Evolutionary conservation across 1,140 invertebrate species (phyloP), one percentile per base, ranked within the genome.

Genomic region (Drosophila seguyi): DNA sequence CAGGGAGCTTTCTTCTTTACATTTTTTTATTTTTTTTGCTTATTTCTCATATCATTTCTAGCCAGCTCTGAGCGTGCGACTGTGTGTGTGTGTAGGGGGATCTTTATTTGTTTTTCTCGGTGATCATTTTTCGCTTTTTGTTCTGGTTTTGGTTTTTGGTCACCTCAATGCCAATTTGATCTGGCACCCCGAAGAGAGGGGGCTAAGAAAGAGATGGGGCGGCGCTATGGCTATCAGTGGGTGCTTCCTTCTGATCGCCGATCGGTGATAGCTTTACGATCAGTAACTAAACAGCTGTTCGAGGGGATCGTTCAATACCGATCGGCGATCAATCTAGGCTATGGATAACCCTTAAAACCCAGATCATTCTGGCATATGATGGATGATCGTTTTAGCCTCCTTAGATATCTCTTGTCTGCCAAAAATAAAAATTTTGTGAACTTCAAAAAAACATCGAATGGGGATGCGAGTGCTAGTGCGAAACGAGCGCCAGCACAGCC

Each of bases 151-250:
- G 73, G 75, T 75, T 85, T 85, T 85, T 82, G 75, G 79, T 78
- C 79, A 75, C 55, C 84, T 88, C 85, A 88, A 88, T 88, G 85
- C 85, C 85, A 88, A 88, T 88, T 90, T 75, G 81, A 88, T 90
- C 74, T 88, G 66, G 59, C 77, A 84, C 60, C 63, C 63, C 73
- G 44, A 66, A 57, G 25, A 20, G n/a, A 55, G 22, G 39, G 36
- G 45, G 14, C 11, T n/a, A 36, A 31, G 34, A 47, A 14, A 25
- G 34, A 47, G 50, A 57, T 71, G 27, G 53, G 68, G 39, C 34
- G 42, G 47, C 42, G 41, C 57, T 31, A 57, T 41, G 4, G 20
- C 34, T 14, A 25, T 38, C 52, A 55, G 62, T 41, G 53, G 53
- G 25, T 36, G 50, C 39, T 77, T 77, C 50, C 56, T 41, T 60